These are phyloP conservation scores for Pollimyrus isidori DNA, from an alignment of 2,113 vertebrate species.

Conservation along the genomic window DNA sequence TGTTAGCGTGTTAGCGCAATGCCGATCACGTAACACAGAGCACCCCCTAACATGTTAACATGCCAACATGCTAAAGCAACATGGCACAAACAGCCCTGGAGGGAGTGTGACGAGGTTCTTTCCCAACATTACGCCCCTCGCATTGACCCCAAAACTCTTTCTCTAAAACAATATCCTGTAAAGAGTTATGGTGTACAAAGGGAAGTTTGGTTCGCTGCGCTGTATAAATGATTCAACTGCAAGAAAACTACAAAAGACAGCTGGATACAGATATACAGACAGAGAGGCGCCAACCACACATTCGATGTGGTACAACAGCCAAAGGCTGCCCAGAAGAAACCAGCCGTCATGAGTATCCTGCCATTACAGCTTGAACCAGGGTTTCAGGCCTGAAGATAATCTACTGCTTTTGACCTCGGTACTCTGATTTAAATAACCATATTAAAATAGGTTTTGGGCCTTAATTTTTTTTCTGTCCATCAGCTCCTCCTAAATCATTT, in stretches of 20 bases:
- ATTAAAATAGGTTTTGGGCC: not conserved
- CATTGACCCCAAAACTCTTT: not conserved
- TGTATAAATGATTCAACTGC: not conserved
- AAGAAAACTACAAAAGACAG: not conserved
- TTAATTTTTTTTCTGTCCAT: not conserved
- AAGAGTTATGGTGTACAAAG: not conserved
- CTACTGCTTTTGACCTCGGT: not conserved
- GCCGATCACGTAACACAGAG: not conserved
- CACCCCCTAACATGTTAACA: not conserved
- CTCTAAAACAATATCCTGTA: not conserved
- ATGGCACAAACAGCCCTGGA: not conserved
- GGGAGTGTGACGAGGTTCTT: not conserved
- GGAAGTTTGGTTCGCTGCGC: not conserved
- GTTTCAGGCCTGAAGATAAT: not conserved
- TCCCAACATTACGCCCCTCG: not conserved
- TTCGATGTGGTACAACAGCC: not conserved
- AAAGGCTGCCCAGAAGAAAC: not conserved
- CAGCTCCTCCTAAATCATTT: not conserved
- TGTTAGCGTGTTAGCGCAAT: not conserved
- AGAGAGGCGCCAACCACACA: not conserved
- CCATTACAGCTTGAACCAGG: not conserved
- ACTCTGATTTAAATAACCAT: not conserved
- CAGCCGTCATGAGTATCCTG: not conserved
- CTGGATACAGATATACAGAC: not conserved
- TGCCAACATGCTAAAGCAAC: not conserved